Conservation (phyloP, 2,797 vertebrate species). For the Poecilia velifera region DNA sequence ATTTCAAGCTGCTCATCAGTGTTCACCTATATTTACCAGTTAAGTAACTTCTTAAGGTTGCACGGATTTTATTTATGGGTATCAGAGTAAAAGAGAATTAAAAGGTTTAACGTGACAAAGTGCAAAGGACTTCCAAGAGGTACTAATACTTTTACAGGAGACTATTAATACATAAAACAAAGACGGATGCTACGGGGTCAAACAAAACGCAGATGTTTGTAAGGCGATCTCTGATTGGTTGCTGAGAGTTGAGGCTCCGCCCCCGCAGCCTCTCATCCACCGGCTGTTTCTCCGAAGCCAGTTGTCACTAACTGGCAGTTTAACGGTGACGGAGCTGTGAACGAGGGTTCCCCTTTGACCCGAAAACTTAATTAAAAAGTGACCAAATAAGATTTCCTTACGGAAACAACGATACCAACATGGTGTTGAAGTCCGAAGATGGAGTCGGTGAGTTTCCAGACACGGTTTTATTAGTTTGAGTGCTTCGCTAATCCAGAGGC, state of each 20-base stretch:
- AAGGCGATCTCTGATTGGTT: slow-evolving; percentile 62
- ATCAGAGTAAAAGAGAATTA: background rate
- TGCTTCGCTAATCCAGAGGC: slow-evolving; percentile 28
- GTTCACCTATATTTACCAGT: background rate
- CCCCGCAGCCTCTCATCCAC: slow-evolving; percentile 25
- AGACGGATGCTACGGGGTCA: background rate
- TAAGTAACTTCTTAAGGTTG: background rate
- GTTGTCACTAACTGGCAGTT: slow-evolving; percentile 47
- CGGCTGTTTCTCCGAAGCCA: slow-evolving; percentile 48
- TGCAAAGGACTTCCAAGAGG: no score
- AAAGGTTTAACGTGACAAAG: no score
- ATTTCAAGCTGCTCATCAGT: background rate
- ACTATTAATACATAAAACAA: background rate
- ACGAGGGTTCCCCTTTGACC: background rate
- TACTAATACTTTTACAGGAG: no score
- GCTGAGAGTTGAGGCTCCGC: slow-evolving; percentile 30
- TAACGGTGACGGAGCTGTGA: background rate
- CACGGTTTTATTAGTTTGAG: slow-evolving; percentile 3
- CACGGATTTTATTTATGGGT: background rate
- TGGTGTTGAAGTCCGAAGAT: slow-evolving; percentile 84
- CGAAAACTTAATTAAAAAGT: slow-evolving; percentile 18
- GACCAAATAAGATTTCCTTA: rapidly evolving
- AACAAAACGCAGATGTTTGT: background rate
- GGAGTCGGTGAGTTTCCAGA: slow-evolving; percentile 79
- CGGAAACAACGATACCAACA: slow-evolving; percentile 21